Evolutionary conservation across 2,888 invertebrate species (phyloP), one percentile per base, ranked within the genome.

Genomic region (Sminthurinus aureus): DNA sequence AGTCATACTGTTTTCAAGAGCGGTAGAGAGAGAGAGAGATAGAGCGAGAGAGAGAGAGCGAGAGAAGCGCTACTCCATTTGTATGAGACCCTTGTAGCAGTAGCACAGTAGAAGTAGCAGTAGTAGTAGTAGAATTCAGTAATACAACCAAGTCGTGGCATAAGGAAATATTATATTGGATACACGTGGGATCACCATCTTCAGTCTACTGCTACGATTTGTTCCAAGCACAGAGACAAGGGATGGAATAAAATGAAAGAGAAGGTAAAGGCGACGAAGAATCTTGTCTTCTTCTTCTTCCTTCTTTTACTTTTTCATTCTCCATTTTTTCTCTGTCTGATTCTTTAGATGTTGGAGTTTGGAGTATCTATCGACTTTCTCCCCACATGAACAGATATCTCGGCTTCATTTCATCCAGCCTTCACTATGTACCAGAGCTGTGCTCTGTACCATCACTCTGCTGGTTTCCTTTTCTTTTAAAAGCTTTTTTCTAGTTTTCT

Each of bases 321-420:
- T 52, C 66, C n/a, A 20, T 26, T 78, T 51, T 64, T 78, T 64
- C 77, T 38, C 77, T 64, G 38, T 38, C 38, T 79, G 79, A 79
- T 58, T 66, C 79, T 79, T 79, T 38, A 66, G 20, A 75, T 4
- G 20, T 38, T 38, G 38, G 50, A 76, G 58, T 77, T 38, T 38
- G 38, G 50, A 76, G 58, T 77, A 58, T 64, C 77, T 79, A 79
- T 79, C 79, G 79, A 79, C 79, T 79, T 79, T 79, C 26, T 66
- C 79, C 67, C 67, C 67, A 66, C 26, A 67, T 67, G 67, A 79
- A 66, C n/a, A 79, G 20, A 24, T 79, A 26, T 38, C 38, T 79
- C 67, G 20, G 66, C 79, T 79, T 79, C 79, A 79, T 66, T 79
- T 66, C 79, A 79, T 38, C 22, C 79, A 79, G 38, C 67, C 67